Evolutionary conservation across 2,113 vertebrate genomes (phyloP), one percentile per base, ranked within the genome.

Genomic region (Passer montanus): DNA sequence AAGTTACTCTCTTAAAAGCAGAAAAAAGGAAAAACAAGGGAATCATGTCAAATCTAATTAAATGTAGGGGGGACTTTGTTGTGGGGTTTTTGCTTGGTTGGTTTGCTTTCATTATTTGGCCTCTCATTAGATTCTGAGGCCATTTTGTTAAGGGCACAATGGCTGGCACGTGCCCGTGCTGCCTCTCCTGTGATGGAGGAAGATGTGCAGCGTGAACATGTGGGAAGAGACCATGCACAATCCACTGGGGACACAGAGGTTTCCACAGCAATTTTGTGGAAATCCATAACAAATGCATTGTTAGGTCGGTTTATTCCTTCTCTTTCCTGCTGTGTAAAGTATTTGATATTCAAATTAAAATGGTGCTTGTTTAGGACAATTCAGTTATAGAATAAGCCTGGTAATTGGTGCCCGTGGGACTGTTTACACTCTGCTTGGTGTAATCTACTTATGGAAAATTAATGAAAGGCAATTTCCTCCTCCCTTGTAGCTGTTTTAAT

Each of bases 361-460:
- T 47, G 62, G 83, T 95, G 79, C 89, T 81, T 95, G 87, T 96
- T 95, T 96, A 97, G 96, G 96, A 96, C 96, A 97, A 95, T 97
- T 91, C 75, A 68, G 91, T 90, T 95, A 94, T 95, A 83, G 84
- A 96, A 84, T 97, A 93, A 96, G 94, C 84, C 93, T 66, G 75
- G 62, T 97, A 95, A 97, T 96, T 95, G 95, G 96, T 89, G 92
- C 94, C 96, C 70, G 7, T 84, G 97, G 97, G 96, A 97, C 87
- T 96, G 84, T 96, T 97, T 97, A 94, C 94, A 95, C 88, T 95
- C 93, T 84, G 95, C 95, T 96, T 92, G 69, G 94, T 96, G 95
- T 96, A 97, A 97, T 96, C 94, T 80, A 95, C 93, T 97, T 96
- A 97, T 13, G 55, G 96, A 95, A 95, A 97, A 97, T 96, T 97